Base-by-base conservation (phyloP, 1,140 invertebrate genomes). In the Magallana ariakensis region DNA sequence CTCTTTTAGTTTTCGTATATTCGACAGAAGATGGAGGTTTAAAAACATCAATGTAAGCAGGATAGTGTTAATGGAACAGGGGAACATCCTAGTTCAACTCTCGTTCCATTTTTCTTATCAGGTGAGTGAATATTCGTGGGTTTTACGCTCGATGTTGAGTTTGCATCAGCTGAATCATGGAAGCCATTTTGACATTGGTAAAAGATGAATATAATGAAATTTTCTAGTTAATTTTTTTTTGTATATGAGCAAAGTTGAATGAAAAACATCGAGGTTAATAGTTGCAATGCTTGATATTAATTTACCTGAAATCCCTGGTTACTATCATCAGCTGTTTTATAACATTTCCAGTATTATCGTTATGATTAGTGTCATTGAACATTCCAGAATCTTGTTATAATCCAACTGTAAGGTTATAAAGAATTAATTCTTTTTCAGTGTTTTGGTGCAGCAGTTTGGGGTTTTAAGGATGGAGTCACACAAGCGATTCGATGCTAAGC, bases 401-500 rank as follows among this genome's bases (percentile, higher is more conserved):
- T 46, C 33, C 3, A 46, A 46, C 5, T 46, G 33, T 46, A 46
- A 46, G 33, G 2, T 4, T 46, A 0, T 46, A 46, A 46, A 46
- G 33, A 46, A 46, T 46, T 7, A 26, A 22, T 3, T 26, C 54
- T 55, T 46, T 89, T 89, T 56, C 87, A 92, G 91, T 90, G 87
- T 87, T 89, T 89, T 91, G 89, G 91, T 90, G 90, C 89, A 87
- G 89, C 89, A 90, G 88, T 89, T 89, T 89, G 89, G 90, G 92
- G 90, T 80, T 88, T 85, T 88, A 91, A 93, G 90, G 89, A 94
- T 92, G 92, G 93, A 91, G 89, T 90, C 92, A 89, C 89, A 90
- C 87, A 92, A 89, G 90, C 91, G 88, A 91, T 89, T 94, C 90
- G 92, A 91, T 92, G 89, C 89, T 89, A 89, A 90, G 90, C 93